Evolutionary conservation across 53 echinoderm and acorn worm genomes (phyloP), one percentile per base, ranked within the genome.

Genomic region (Zoroaster sp.): DNA sequence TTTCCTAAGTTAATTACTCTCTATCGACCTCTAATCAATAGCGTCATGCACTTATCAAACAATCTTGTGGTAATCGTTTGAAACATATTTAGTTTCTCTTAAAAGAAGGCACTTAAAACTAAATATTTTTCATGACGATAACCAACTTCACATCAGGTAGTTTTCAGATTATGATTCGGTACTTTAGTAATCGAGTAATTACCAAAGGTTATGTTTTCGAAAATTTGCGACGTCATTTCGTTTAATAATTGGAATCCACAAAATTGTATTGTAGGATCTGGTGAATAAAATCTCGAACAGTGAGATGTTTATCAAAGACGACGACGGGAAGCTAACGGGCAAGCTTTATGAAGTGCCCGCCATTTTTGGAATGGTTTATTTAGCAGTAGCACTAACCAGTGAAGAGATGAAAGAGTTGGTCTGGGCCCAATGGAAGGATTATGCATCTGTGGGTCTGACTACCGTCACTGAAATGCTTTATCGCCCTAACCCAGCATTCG

Each of bases 391-490:
- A 20, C 89, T 54, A 34, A 40, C 1, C 10, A 53, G 47, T 3
- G 40, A 70, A 30, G n/a, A 28, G 12, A 38, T 89, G 31, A 12
- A 5, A 2, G 21, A 39, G 5, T 35, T 20, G 5, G 35, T 71
- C 41, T 13, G 10, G 35, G 44, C 74, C 0, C 91, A 91, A 41
- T 86, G 66, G 69, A 65, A 53, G 23, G 45, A 28, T 76, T 91
- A 86, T 52, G 86, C 86, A 17, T 86, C 86, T 18, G 91, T 75
- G 3, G 91, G 91, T 10, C 31, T 91, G 17, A 91, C 91, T 14
- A 91, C 91, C 8, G 91, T 91, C 49, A 91, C 91, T 6, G 91
- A 91, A 11, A 67, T 91, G 30, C 53, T 20, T 36, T 91, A 91
- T 23, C 39, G 69, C 10, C 75, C 91, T 2, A 47, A 21, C 0